Evolutionary conservation across 2,797 vertebrate species (phyloP).

Genomic region (Tapera naevia): DNA sequence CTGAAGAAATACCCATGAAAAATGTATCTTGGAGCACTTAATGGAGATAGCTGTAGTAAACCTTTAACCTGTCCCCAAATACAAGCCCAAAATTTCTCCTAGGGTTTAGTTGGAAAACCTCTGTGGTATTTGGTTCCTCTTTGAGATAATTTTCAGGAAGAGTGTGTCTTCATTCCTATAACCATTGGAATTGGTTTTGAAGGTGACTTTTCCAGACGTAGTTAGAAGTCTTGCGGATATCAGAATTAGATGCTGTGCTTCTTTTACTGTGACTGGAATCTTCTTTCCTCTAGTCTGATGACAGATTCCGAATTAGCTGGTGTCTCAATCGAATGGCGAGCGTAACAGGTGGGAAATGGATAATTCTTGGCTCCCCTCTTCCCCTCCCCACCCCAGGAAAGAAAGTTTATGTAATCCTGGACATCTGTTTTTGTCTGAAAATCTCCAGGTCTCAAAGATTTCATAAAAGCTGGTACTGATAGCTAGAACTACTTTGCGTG

Average conservation of each 20-base stretch:
- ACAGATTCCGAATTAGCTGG: constrained; percentile 75
- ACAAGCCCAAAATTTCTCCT: neutral
- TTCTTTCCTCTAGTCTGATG: constrained; percentile 66
- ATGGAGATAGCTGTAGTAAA: neutral
- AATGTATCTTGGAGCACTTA: neutral
- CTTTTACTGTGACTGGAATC: neutral
- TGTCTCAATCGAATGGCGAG: constrained; percentile 75
- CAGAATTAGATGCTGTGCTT: neutral
- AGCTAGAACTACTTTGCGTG: neutral
- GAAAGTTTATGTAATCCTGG: neutral
- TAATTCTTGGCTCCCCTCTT: neutral
- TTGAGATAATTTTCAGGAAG: neutral
- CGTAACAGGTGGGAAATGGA: constrained; percentile 59
- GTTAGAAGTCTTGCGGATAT: neutral
- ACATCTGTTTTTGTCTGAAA: neutral
- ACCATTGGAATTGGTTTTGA: neutral
- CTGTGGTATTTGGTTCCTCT: neutral
- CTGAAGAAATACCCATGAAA: neutral
- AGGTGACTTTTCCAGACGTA: neutral
- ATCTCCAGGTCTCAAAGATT: neutral
- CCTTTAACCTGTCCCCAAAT: neutral
- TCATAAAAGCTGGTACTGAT: neutral
- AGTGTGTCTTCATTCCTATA: neutral
- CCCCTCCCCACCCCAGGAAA: neutral
- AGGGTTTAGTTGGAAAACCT: neutral